Evolutionary conservation across 2,113 vertebrate genomes (phyloP).

Genomic region (Rhadina sibilatrix): DNA sequence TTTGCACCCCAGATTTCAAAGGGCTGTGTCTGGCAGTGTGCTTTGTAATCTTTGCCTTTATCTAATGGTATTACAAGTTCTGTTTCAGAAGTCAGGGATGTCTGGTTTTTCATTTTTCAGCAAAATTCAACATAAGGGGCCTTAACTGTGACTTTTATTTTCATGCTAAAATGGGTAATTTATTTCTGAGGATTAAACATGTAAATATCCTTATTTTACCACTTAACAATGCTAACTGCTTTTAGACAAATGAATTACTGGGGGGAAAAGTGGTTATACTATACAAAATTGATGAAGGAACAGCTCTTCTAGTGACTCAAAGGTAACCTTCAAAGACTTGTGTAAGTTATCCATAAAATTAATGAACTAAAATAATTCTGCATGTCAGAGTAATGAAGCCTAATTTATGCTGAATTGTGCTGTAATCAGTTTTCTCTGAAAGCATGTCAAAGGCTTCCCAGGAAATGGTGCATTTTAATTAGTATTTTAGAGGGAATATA

Average conservation of each 20-base stretch:
- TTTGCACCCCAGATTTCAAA: background rate
- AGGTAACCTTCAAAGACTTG: background rate
- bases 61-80: background rate
- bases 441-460: background rate
- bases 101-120: background rate
- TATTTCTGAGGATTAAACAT: background rate
- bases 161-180: background rate
- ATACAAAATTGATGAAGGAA: background rate
- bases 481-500: background rate
- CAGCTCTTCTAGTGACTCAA: background rate
- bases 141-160: background rate
- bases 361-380: background rate
- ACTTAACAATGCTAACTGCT: background rate
- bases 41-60: background rate
- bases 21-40: background rate
- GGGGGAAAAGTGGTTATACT: background rate
- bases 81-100: background rate
- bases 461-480: constrained; percentile 30
- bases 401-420: background rate
- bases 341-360: background rate
- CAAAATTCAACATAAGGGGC: background rate
- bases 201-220: background rate
- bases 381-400: background rate
- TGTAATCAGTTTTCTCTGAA: constrained; percentile 41
- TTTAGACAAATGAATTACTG: background rate